A percentile compares a stretch with the other conserved stretches of the same genome.
These are phyloP conservation scores for Brachypalpus laphriformis DNA, from an alignment of 2,888 invertebrate species.

Conservation along the genomic window DNA sequence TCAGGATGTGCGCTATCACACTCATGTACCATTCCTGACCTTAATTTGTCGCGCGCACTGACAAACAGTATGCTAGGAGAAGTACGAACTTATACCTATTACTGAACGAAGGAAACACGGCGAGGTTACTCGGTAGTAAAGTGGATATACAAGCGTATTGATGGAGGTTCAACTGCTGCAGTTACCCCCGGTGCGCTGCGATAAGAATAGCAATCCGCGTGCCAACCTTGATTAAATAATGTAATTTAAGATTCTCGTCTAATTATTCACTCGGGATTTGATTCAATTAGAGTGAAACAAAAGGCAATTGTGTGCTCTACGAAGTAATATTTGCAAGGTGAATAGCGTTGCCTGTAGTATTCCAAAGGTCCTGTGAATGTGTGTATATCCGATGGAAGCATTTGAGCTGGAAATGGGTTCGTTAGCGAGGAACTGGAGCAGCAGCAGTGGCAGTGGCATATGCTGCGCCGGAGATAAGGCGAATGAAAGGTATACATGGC, in stretches of 20 bases:
- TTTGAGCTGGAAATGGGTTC: slow-evolving; percentile 35
- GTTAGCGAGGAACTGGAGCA: slow-evolving; percentile 26
- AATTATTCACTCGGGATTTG: slow-evolving; percentile 71
- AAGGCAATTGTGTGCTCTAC: slow-evolving; percentile 65
- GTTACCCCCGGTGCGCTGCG: slow-evolving; percentile 30
- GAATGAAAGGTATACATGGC: slow-evolving; percentile 14
- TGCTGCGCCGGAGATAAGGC: slow-evolving; percentile 19
- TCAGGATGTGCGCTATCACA: slow-evolving; percentile 3
- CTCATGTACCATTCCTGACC: slow-evolving; percentile 44
- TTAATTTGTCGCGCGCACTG: slow-evolving; percentile 47
- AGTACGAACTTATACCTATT: slow-evolving; percentile 13
- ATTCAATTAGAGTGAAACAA: slow-evolving; percentile 72
- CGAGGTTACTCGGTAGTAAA: background rate
- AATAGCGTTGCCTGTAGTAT: slow-evolving; percentile 15
- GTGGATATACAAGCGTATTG: slow-evolving; percentile 26
- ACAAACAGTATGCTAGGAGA: slow-evolving; percentile 25
- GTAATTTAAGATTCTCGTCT: slow-evolving; percentile 70
- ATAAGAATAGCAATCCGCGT: slow-evolving; percentile 53
- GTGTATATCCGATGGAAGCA: slow-evolving; percentile 7
- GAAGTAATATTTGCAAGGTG: slow-evolving; percentile 50
- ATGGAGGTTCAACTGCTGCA: slow-evolving; percentile 50
- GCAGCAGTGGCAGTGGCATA: too few species aligned
- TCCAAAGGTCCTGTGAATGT: slow-evolving; percentile 5
- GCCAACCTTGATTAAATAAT: slow-evolving; percentile 67
- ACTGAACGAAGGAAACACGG: background rate